Evolutionary conservation across 2,888 invertebrate genomes (phyloP).

Genomic region (Bellardia pandia): DNA sequence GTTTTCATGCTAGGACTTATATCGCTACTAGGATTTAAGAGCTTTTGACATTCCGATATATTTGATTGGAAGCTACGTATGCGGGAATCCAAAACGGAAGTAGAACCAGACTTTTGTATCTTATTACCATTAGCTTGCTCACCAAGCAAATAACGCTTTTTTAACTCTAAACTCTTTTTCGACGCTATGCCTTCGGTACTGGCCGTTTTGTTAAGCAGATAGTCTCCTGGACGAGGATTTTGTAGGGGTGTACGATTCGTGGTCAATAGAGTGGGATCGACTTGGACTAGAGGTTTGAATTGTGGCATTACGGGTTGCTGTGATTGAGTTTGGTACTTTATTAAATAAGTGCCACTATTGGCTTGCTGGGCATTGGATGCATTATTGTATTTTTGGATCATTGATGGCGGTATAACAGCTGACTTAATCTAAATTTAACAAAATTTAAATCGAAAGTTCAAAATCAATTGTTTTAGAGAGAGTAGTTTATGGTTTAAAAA

Average conservation of each 20-base stretch:
- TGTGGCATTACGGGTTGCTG: constrained; percentile 80
- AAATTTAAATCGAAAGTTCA: background rate
- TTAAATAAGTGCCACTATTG: constrained; percentile 79
- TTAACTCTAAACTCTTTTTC: constrained; percentile 93
- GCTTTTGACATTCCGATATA: constrained; percentile 94
- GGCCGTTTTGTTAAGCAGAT: constrained; percentile 91
- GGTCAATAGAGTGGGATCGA: constrained; percentile 82
- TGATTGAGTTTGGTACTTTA: constrained; percentile 78
- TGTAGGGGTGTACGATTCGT: constrained; percentile 84
- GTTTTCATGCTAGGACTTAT: constrained; percentile 89
- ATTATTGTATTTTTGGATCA: constrained; percentile 74
- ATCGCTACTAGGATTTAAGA: constrained; percentile 90
- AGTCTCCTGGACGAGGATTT: constrained; percentile 89
- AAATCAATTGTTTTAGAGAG: too few relatives aligned
- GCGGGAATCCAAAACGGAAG: constrained; percentile 93
- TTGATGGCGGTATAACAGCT: constrained; percentile 78
- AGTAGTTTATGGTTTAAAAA: too few relatives aligned
- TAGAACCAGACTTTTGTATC: constrained; percentile 92
- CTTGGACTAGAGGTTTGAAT: constrained; percentile 84
- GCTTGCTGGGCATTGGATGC: constrained; percentile 68
- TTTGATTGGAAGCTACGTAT: constrained; percentile 93
- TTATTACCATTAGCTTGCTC: constrained; percentile 88
- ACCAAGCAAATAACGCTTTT: constrained; percentile 92
- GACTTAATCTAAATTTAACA: constrained; percentile 80
- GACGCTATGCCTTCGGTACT: constrained; percentile 95